A percentile compares a stretch with the other conserved stretches of the same genome.
Evolutionary conservation across 2,113 vertebrate genomes (phyloP).

Genomic region (Ranitomeya imitator): DNA sequence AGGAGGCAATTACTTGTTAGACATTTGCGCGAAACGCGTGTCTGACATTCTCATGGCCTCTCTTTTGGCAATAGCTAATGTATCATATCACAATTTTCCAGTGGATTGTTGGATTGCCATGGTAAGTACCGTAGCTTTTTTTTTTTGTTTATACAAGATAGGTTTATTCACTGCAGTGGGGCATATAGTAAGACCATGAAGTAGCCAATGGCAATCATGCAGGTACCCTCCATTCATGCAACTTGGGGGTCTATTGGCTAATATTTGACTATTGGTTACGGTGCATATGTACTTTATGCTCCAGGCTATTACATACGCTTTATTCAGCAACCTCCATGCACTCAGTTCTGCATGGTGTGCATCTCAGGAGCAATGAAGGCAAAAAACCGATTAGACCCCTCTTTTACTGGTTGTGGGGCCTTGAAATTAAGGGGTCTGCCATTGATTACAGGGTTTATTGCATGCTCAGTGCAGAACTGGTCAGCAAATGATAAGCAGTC

Average conservation of each 20-base stretch:
- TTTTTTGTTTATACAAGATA: conserved; percentile 11
- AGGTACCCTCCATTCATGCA: neutral
- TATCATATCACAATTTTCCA: neutral
- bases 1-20: conserved; percentile 3
- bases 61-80: neutral
- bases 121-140: conserved; percentile 4
- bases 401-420: neutral
- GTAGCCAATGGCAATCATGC: neutral
- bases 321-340: neutral
- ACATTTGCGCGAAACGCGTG: neutral
- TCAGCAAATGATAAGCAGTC: neutral
- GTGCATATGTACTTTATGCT: neutral
- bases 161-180: neutral
- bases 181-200: neutral
- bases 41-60: neutral
- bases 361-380: conserved; percentile 35
- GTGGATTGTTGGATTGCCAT: neutral
- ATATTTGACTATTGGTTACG: neutral
- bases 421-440: neutral
- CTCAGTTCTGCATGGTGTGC: conserved; percentile 23
- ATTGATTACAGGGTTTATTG: conserved; percentile 29
- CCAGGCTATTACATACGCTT: neutral
- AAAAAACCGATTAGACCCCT: neutral
- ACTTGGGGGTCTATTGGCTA: neutral
- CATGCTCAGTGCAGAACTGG: neutral